Evolutionary conservation across 2,797 vertebrate species (phyloP).

Genomic region (Etheostoma perlongum): DNA sequence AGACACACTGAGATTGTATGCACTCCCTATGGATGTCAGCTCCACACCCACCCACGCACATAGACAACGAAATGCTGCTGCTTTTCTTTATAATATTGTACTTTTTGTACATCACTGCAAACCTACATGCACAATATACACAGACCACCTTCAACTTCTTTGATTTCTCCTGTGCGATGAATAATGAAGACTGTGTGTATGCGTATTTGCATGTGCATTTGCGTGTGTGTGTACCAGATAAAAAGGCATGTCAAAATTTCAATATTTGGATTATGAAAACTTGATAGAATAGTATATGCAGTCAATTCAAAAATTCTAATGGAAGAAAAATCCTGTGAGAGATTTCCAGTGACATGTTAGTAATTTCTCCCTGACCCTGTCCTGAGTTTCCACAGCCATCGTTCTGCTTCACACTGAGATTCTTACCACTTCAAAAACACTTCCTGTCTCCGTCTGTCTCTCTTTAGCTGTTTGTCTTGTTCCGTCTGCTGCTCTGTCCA

Average conservation of each 20-base stretch:
- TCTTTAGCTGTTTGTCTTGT: slow-evolving; percentile 24
- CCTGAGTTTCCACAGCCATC: not conserved
- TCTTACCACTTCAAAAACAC: slow-evolving; percentile 17
- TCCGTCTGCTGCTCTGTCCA: slow-evolving; percentile 23
- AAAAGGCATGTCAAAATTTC: not conserved
- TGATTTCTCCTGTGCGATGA: no score
- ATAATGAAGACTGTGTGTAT: not conserved
- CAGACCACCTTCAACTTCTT: slow-evolving; percentile 4
- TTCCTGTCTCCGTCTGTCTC: slow-evolving; percentile 21
- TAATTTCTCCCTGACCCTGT: slow-evolving; percentile 29
- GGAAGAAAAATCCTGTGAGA: not conserved
- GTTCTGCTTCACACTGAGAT: not conserved
- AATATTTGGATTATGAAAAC: not conserved
- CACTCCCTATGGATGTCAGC: not conserved
- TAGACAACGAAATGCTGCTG: not conserved
- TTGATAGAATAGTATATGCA: not conserved
- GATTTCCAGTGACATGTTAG: not conserved
- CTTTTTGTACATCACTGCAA: not conserved
- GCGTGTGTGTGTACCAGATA: no score
- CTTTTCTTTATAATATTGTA: not conserved
- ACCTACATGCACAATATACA: not conserved
- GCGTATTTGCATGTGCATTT: not conserved
- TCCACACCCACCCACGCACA: not conserved
- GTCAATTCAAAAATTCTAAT: not conserved
- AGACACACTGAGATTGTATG: not conserved